Evolutionary conservation across 1,140 invertebrate genomes (phyloP).

Genomic region (Euborellia annulipes): DNA sequence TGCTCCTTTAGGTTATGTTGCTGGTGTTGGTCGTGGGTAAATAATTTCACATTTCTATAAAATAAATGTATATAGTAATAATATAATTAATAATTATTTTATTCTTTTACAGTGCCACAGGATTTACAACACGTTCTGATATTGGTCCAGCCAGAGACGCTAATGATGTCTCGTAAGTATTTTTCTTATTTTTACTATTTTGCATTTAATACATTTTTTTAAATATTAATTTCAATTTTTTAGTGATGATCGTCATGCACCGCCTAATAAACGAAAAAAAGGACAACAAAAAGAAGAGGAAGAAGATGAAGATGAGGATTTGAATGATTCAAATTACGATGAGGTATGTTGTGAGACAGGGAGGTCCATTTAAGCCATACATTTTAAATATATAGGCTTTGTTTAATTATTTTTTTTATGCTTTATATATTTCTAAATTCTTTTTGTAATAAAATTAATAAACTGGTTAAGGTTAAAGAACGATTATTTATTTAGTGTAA

Average conservation of each 20-base stretch:
- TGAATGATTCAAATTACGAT: constrained; percentile 99
- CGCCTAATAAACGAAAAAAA: constrained; percentile 76
- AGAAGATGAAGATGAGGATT: constrained; percentile 92
- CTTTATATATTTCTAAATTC: no score
- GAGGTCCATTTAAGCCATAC: no score
- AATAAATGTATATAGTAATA: not conserved
- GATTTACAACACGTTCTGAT: constrained; percentile 98
- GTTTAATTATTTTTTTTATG: no score
- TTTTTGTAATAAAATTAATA: no score
- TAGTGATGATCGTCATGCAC: constrained; percentile 87
- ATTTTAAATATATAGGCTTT: no score
- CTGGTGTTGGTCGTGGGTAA: constrained; percentile 87
- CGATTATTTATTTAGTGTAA: no score
- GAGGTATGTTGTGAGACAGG: no score
- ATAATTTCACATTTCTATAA: constrained; percentile 9
- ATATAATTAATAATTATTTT: constrained; percentile 12
- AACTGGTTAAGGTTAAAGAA: no score
- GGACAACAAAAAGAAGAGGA: constrained; percentile 91
- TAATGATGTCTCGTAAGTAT: constrained; percentile 91
- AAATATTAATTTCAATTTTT: constrained; percentile 18
- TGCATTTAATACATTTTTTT: no score
- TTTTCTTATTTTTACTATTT: no score
- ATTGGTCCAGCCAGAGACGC: constrained; percentile 98
- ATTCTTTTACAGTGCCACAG: constrained; percentile 71
- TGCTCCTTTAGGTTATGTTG: constrained; percentile 87